These are phyloP conservation scores for Pontoporia blainvillei DNA, from an alignment of 2,113 vertebrate genomes.

Conservation along the genomic window DNA sequence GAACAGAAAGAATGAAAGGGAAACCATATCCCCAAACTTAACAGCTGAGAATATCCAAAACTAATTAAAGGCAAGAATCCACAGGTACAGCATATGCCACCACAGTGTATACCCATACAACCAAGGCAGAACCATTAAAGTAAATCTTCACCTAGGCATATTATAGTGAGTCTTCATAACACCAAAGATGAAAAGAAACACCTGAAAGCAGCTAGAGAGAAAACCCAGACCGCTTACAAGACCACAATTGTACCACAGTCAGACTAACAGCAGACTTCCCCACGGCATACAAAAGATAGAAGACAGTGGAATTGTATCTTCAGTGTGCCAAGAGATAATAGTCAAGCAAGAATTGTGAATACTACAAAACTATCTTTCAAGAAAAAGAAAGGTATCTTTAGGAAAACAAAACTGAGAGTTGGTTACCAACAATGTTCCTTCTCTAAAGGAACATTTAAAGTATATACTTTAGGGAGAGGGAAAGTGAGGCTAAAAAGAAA, in stretches of 20 bases:
- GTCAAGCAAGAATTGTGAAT: not conserved
- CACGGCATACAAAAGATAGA: not conserved
- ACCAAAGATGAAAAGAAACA: not conserved
- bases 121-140: not conserved
- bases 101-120: not conserved
- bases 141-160: not conserved
- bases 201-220: not conserved
- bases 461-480: not conserved
- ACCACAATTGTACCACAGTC: not conserved
- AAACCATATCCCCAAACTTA: not conserved
- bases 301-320: not conserved
- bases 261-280: not conserved
- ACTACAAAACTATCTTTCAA: not conserved
- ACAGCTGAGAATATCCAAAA: not conserved
- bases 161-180: not conserved
- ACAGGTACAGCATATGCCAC: not conserved
- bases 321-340: not conserved
- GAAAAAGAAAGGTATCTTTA: not conserved
- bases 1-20: not conserved
- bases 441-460: not conserved
- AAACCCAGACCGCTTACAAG: not conserved
- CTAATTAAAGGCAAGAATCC: not conserved
- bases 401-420: not conserved
- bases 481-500: not conserved
- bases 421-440: not conserved